A percentile compares a stretch with the other conserved stretches of the same genome.
These are phyloP conservation scores for Malachius bipustulatus DNA, from an alignment of 2,888 invertebrate genomes.

Conservation along the genomic window DNA sequence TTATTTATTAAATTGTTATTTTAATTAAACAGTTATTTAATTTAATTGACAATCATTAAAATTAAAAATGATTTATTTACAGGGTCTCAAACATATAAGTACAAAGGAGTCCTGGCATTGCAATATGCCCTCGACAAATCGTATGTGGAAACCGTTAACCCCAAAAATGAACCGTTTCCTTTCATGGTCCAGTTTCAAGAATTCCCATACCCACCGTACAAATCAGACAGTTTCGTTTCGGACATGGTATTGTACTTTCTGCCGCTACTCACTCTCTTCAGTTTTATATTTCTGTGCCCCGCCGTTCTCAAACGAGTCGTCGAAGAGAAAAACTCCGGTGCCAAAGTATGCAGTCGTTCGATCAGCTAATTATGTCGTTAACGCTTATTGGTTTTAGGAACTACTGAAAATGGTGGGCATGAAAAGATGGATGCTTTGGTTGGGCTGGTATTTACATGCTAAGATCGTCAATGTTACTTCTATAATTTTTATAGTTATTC, in stretches of 20 bases:
- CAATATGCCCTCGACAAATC: conserved; percentile 49
- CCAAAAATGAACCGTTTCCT: conserved; percentile 16
- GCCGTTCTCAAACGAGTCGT: conserved; percentile 43
- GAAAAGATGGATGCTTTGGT: conserved; percentile 73
- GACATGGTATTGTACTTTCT: conserved; percentile 30
- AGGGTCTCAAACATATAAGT: conserved; percentile 37
- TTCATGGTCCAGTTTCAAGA: conserved; percentile 41
- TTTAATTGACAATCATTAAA: no score
- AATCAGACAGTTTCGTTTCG: conserved; percentile 26
- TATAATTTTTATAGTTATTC: conserved; percentile 42
- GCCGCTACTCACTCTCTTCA: conserved; percentile 35
- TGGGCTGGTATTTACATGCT: conserved; percentile 74
- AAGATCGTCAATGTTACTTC: conserved; percentile 55
- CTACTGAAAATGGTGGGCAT: conserved; percentile 89
- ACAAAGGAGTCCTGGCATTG: conserved; percentile 42
- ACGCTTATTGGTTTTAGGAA: conserved; percentile 46
- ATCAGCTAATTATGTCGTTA: not conserved
- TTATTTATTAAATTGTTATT: not conserved
- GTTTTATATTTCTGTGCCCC: conserved; percentile 42
- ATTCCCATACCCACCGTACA: conserved; percentile 44
- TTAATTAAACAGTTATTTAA: no score
- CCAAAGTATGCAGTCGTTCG: conserved; percentile 36
- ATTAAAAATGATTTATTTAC: conserved; percentile 13
- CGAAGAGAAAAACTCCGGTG: conserved; percentile 48
- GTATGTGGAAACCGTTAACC: conserved; percentile 36